Evolutionary conservation across 2,113 vertebrate species (phyloP).

Genomic region (Cinclus cinclus): DNA sequence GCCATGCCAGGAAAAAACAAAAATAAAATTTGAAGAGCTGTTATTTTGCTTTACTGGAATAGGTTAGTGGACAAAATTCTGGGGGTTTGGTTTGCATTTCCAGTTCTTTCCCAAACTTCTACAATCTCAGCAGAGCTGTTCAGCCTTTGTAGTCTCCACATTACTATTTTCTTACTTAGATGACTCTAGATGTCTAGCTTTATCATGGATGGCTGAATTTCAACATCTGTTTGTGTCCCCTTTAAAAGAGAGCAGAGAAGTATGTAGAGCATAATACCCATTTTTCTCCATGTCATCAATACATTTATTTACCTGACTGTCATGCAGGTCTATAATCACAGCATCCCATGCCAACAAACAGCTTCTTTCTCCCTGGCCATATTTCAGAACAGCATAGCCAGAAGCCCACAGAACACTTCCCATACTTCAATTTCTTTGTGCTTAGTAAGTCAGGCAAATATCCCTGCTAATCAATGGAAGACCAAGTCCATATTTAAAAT

Average conservation of each 20-base stretch:
- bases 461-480: background rate
- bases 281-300: background rate
- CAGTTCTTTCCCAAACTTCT: background rate
- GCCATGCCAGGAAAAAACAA: background rate
- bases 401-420: background rate
- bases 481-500: background rate
- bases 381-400: background rate
- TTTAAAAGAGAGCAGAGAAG: background rate
- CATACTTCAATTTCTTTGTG: background rate
- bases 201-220: background rate
- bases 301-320: background rate
- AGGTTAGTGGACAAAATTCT: background rate
- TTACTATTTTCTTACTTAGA: background rate
- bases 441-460: background rate
- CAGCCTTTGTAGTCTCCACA: background rate
- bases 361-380: background rate
- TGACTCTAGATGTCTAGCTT: background rate
- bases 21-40: background rate
- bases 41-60: background rate
- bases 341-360: background rate
- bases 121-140: background rate
- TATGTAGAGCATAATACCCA: background rate
- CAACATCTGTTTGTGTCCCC: background rate
- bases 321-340: rapidly evolving
- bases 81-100: background rate